Evolutionary conservation across 2,113 vertebrate species (phyloP).

Genomic region (Zosterops lateralis): DNA sequence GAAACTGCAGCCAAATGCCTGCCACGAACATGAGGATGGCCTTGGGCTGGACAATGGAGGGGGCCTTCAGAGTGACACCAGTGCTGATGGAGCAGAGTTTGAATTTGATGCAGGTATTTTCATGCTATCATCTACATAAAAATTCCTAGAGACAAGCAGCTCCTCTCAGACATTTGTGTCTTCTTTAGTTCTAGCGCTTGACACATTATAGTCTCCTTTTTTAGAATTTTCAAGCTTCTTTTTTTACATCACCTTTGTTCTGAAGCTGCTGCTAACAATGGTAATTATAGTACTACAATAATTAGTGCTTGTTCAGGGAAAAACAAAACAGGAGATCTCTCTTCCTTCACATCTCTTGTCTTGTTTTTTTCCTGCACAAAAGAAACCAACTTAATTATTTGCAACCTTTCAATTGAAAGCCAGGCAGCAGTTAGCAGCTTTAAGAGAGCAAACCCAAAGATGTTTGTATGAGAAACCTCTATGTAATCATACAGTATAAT

Average conservation of each 20-base stretch:
- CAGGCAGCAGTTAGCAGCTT: neutral
- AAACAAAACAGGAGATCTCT: neutral
- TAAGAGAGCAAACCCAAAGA: neutral
- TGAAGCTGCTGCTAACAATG: neutral
- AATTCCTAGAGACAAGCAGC: neutral
- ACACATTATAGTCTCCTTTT: neutral
- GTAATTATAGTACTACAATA: neutral
- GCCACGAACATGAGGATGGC: constrained; percentile 73
- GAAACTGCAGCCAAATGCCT: constrained; percentile 77
- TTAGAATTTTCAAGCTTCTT: neutral
- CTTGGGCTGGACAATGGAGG: constrained; percentile 85
- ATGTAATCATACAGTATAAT: neutral
- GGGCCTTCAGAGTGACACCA: constrained; percentile 93
- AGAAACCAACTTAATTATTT: neutral
- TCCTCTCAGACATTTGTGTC: neutral
- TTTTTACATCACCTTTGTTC: neutral
- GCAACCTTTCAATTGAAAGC: neutral
- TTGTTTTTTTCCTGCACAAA: neutral
- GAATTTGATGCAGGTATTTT: constrained; percentile 94
- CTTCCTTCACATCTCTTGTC: neutral
- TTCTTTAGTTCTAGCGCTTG: neutral
- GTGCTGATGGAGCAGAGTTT: constrained; percentile 95
- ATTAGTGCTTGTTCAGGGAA: neutral
- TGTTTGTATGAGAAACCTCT: neutral
- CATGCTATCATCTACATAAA: neutral